Percentiles rank a stretch among this genome's conserved stretches.
These are phyloP conservation scores for Leptodactylus fuscus DNA, from an alignment of 2,113 vertebrate species.

Conservation along the genomic window DNA sequence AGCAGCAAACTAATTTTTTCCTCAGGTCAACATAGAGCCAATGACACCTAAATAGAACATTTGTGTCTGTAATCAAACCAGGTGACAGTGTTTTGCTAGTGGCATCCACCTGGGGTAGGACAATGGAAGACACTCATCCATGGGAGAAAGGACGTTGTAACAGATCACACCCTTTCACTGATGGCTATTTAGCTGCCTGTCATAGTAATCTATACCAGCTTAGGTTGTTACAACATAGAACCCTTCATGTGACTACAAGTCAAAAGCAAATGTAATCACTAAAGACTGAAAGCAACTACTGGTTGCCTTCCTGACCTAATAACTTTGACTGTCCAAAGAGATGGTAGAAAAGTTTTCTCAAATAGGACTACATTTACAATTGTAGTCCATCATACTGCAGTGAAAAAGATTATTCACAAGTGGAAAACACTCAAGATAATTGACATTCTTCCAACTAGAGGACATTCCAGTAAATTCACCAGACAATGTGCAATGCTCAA, in stretches of 20 bases:
- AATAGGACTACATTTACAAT: no score
- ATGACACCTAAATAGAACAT: not conserved
- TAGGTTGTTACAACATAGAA: not conserved
- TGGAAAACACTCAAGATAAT: no score
- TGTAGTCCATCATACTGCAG: no score
- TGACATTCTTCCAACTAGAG: no score
- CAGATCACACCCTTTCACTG: conserved; percentile 5
- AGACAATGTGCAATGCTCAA: no score
- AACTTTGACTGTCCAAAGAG: no score
- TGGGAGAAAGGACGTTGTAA: not conserved
- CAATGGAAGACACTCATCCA: not conserved
- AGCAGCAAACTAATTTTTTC: not conserved
- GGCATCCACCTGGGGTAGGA: not conserved
- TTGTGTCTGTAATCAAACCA: not conserved
- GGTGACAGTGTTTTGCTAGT: not conserved
- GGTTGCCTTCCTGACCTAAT: no score
- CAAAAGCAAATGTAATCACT: not conserved
- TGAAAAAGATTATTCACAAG: no score
- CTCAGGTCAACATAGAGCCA: not conserved
- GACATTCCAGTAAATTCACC: no score
- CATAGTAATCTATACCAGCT: not conserved
- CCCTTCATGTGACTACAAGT: not conserved
- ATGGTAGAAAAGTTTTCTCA: no score
- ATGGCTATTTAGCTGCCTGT: conserved; percentile 14
- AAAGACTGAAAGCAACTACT: not conserved